A percentile compares a stretch with the other conserved stretches of the same genome.
phyloP scores from a whole-genome alignment of 64 coral and sea anemone genomes.

The Trachythela sp. region DNA sequence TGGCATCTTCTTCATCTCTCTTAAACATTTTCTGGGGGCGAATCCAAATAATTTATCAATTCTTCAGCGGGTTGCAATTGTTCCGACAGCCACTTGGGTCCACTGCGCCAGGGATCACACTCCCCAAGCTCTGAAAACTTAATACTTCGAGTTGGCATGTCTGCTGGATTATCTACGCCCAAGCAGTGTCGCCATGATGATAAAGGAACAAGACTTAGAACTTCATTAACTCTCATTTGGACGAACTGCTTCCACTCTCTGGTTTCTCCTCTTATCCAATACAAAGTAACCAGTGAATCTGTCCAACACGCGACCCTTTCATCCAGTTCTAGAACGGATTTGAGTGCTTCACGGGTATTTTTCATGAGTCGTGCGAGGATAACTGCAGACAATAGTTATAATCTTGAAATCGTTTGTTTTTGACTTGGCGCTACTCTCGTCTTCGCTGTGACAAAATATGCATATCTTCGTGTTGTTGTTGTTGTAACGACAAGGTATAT shows the following conservation, averaged over 20 bases:
- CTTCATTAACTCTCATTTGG: background rate
- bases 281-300: background rate
- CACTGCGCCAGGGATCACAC: background rate
- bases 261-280: background rate
- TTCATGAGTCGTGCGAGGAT: background rate
- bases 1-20: background rate
- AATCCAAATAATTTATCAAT: background rate
- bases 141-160: background rate
- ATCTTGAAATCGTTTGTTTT: conserved; percentile 1
- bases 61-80: background rate
- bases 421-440: background rate
- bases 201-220: background rate
- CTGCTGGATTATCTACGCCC: background rate
- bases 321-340: background rate
- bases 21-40: background rate
- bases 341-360: background rate
- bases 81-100: background rate
- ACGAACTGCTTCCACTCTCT: conserved; percentile 18
- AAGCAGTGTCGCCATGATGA: background rate
- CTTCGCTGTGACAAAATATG: conserved; percentile 22
- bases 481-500: conserved; percentile 22
- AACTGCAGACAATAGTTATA: background rate
- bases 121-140: background rate
- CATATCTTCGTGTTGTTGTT: background rate
- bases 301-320: background rate